Percentiles rank a stretch among this genome's conserved stretches.
Conservation (phyloP, 1,140 invertebrate genomes). For the Pseudomyrmex cubaensis region DNA sequence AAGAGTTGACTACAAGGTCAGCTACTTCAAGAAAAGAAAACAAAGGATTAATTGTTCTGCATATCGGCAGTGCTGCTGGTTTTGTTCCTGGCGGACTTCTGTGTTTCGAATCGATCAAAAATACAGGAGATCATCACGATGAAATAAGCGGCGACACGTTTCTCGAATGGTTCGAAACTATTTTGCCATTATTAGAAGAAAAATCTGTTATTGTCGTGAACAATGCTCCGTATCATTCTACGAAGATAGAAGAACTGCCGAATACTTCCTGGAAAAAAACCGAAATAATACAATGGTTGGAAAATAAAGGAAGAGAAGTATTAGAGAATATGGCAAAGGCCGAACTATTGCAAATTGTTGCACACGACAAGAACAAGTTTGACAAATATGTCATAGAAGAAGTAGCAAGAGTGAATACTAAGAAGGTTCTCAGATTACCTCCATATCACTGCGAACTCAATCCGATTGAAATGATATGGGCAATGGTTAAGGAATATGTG, state of each 20-base stretch:
- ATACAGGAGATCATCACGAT: background rate
- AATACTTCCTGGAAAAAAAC: background rate
- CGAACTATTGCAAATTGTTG: slow-evolving; percentile 11
- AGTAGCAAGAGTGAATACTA: background rate
- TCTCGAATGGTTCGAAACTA: slow-evolving; percentile 13
- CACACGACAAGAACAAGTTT: background rate
- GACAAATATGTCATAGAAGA: slow-evolving; percentile 29
- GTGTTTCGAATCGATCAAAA: slow-evolving; percentile 9
- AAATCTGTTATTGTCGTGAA: slow-evolving; percentile 12
- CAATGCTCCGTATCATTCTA: slow-evolving; percentile 2
- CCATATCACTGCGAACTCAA: slow-evolving; percentile 32
- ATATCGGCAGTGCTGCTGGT: slow-evolving; percentile 6
- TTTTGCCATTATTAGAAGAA: background rate
- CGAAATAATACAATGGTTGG: slow-evolving; percentile 15
- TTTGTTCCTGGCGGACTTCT: slow-evolving; percentile 6
- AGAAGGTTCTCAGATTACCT: slow-evolving; percentile 15
- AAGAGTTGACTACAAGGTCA: background rate
- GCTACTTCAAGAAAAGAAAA: background rate
- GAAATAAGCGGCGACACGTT: slow-evolving; percentile 23
- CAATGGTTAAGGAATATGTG: background rate
- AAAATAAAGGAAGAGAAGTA: background rate
- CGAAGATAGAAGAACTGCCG: background rate
- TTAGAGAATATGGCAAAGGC: background rate
- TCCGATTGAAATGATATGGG: slow-evolving; percentile 28
- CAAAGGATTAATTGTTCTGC: slow-evolving; percentile 15